phyloP scores from a whole-genome alignment of 2,113 vertebrate genomes.

The Lycocorax pyrrhopterus region DNA sequence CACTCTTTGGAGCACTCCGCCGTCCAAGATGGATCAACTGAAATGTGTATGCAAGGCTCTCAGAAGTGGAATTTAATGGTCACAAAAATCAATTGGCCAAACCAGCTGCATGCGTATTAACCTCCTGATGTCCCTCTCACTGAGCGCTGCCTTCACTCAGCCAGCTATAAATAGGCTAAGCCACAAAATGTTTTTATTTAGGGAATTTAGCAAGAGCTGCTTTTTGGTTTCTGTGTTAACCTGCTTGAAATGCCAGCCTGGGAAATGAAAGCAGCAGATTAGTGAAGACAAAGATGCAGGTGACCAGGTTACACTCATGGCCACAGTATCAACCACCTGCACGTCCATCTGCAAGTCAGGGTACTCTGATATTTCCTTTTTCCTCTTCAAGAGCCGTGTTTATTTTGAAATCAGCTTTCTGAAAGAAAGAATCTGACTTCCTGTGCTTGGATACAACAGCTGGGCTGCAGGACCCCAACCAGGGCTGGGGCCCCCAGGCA shows the following conservation, averaged over 20 bases:
- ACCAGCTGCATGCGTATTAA: constrained; percentile 41
- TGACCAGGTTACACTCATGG: not conserved
- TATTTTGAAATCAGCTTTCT: not conserved
- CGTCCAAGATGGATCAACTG: not conserved
- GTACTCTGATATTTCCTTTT: not conserved
- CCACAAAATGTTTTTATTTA: constrained; percentile 15
- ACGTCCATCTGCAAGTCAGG: not conserved
- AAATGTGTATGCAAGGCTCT: constrained; percentile 14
- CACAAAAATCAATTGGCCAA: constrained; percentile 60
- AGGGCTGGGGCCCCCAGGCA: not conserved
- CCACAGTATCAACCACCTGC: not conserved
- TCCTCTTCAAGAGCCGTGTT: not conserved
- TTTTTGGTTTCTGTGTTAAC: not conserved
- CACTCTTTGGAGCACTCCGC: not conserved
- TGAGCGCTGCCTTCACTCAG: not conserved
- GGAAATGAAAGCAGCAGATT: not conserved
- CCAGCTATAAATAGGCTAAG: constrained; percentile 20
- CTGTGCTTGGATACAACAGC: not conserved
- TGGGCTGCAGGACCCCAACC: not conserved
- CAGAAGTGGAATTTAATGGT: constrained; percentile 50
- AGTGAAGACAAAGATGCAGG: not conserved
- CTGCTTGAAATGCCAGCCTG: not conserved
- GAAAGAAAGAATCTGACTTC: not conserved
- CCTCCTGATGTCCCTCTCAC: constrained; percentile 19
- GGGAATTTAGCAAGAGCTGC: not conserved